Evolutionary conservation across 2,888 invertebrate species (phyloP).

Genomic region (Synanthedon tipuliformis): DNA sequence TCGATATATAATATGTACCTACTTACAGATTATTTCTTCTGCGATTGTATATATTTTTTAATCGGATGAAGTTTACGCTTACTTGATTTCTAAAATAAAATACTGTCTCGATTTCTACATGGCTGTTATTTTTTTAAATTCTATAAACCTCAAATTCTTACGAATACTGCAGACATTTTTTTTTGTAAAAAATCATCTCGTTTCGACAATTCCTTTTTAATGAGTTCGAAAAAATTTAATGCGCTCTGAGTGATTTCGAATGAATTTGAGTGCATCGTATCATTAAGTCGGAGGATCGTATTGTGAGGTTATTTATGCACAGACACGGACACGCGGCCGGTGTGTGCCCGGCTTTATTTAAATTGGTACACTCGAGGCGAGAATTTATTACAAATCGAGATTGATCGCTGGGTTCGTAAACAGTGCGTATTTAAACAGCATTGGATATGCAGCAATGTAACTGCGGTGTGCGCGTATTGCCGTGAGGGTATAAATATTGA

Average conservation of each 20-base stretch:
- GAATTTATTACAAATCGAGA: slow-evolving; percentile 13
- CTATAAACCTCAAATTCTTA: too few relatives aligned
- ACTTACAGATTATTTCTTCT: too few relatives aligned
- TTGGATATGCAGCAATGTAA: slow-evolving; percentile 37
- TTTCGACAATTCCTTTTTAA: not conserved
- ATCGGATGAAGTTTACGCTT: too few relatives aligned
- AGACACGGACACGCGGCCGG: slow-evolving; percentile 20
- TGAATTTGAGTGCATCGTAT: slow-evolving; percentile 39
- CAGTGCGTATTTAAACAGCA: slow-evolving; percentile 15
- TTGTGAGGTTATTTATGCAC: slow-evolving; percentile 36
- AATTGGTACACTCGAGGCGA: slow-evolving; percentile 19
- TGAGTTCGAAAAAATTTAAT: not conserved
- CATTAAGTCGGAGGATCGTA: slow-evolving; percentile 46
- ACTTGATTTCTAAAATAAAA: too few relatives aligned
- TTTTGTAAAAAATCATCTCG: not conserved
- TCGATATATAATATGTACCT: too few relatives aligned
- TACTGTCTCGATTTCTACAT: too few relatives aligned
- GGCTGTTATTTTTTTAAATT: too few relatives aligned
- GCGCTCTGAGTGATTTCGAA: slow-evolving; percentile 24
- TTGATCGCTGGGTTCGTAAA: slow-evolving; percentile 14
- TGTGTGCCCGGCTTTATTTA: slow-evolving; percentile 29
- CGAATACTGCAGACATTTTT: not conserved
- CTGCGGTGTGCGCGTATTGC: slow-evolving; percentile 41
- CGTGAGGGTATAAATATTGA: slow-evolving; percentile 55
- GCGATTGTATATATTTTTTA: too few relatives aligned